These are phyloP conservation scores for Luperina testacea DNA, from an alignment of 2,888 invertebrate genomes.

Conservation along the genomic window DNA sequence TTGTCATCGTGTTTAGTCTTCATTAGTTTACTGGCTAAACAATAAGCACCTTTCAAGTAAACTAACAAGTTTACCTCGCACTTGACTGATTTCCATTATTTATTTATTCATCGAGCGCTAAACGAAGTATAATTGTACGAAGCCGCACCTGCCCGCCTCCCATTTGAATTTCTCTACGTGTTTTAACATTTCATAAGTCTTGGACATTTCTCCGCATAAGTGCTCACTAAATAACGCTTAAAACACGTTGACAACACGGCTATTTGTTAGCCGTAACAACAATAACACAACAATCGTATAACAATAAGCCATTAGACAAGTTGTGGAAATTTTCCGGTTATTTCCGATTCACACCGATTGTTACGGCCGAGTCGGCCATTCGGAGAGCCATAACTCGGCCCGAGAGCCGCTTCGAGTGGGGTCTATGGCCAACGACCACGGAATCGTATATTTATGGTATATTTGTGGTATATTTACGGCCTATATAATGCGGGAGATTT, in stretches of 20 bases:
- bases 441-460: conserved; percentile 83
- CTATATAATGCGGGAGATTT: conserved; percentile 86
- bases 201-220: conserved; percentile 65
- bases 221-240: conserved; percentile 77
- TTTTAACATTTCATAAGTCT: conserved; percentile 63
- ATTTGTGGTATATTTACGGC: conserved; percentile 85
- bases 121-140: conserved; percentile 58
- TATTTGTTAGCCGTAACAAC: conserved; percentile 78
- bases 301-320: conserved; percentile 89
- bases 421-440: conserved; percentile 86
- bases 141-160: conserved; percentile 20
- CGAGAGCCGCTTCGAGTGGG: conserved; percentile 84
- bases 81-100: conserved; percentile 59
- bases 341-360: conserved; percentile 89
- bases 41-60: conserved; percentile 18
- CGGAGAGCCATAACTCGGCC: conserved; percentile 82
- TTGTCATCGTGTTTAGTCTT: neutral
- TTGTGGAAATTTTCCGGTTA: conserved; percentile 89
- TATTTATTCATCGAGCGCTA: conserved; percentile 60
- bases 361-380: conserved; percentile 81
- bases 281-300: conserved; percentile 81
- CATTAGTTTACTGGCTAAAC: neutral
- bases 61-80: conserved; percentile 36
- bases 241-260: conserved; percentile 79
- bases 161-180: conserved; percentile 58